phyloP scores from a whole-genome alignment of 2,888 invertebrate genomes.

The Harpalus rubripes region DNA sequence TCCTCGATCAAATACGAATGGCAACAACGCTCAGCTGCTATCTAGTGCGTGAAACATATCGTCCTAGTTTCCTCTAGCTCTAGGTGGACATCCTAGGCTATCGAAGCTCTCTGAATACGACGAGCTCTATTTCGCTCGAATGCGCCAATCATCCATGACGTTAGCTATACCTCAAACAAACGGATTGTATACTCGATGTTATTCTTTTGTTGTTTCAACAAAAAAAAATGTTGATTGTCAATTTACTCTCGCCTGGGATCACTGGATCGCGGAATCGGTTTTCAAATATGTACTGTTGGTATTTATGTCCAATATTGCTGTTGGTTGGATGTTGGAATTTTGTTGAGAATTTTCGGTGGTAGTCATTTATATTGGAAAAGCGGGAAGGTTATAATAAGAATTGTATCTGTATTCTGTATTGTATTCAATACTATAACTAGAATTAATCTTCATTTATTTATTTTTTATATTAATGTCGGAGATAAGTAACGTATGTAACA shows the following conservation, averaged over 20 bases:
- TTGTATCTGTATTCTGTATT: too few relatives aligned
- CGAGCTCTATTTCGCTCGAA: not conserved
- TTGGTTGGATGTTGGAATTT: not conserved
- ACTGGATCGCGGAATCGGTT: not conserved
- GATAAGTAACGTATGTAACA: too few relatives aligned
- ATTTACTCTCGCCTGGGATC: slow-evolving; percentile 2
- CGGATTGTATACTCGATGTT: not conserved
- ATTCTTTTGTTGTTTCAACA: not conserved
- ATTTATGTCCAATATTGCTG: not conserved
- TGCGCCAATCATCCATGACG: not conserved
- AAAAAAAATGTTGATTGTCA: slow-evolving; percentile 6
- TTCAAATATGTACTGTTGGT: not conserved
- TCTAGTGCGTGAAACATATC: slow-evolving; percentile 58
- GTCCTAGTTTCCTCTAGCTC: slow-evolving; percentile 43
- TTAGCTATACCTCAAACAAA: too few relatives aligned
- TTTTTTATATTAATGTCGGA: too few relatives aligned
- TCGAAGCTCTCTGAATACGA: not conserved
- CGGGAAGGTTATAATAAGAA: too few relatives aligned
- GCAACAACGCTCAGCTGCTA: slow-evolving; percentile 45
- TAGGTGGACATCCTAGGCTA: not conserved
- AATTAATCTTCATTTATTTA: too few relatives aligned
- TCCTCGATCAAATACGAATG: slow-evolving; percentile 39
- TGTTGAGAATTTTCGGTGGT: not conserved
- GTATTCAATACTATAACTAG: too few relatives aligned
- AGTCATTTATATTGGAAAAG: not conserved